Base-by-base conservation (phyloP, 2,113 vertebrate species). In the Trachemys scripta region DNA sequence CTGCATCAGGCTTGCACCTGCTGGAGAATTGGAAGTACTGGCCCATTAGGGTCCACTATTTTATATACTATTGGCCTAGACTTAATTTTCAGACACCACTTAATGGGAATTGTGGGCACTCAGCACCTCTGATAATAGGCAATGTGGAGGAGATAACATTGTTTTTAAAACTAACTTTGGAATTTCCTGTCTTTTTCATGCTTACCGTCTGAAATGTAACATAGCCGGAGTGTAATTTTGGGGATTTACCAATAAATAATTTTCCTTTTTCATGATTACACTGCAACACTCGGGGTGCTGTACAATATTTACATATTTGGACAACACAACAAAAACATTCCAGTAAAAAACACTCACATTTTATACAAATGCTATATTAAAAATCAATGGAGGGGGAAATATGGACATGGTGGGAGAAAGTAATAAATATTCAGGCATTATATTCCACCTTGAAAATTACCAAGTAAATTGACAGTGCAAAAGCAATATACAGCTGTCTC, bases 401-500 rank as follows among this genome's bases (percentile, higher is more conserved):
- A 80, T 5, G 11, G 6, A 82, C 78, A 16, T 10, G 27, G 11
- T 72, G 87, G 45, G 4, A 72, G 5, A 86, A 29, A 27, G 9
- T 31, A 89, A 83, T 62, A 88, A 86, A 76, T 4, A 56, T 47
- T 12, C 47, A 53, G 2, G 45, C 19, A 87, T 78, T 50, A 35
- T 8, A 79, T 69, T 92, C 78, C 57, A 88, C 38, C 84, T 72
- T 83, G 49, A 92, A 94, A 96, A 86, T 82, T 57, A 80, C 24
- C 31, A 85, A 83, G 50, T 75, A 72, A 57, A 82, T 59, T 1
- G 12, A 35, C 85, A 88, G 14, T 49, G 82, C 10, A 27, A 24
- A 78, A 83, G 87, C 62, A 93, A 75, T n/a, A 69, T 95, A 88
- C 90, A 95, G 80, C 81, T 92, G 57, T 83, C 54, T 27, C 82